Base-by-base conservation (phyloP, 92 coral and sea anemone species). In the Hydrozoanthus gracilis region DNA sequence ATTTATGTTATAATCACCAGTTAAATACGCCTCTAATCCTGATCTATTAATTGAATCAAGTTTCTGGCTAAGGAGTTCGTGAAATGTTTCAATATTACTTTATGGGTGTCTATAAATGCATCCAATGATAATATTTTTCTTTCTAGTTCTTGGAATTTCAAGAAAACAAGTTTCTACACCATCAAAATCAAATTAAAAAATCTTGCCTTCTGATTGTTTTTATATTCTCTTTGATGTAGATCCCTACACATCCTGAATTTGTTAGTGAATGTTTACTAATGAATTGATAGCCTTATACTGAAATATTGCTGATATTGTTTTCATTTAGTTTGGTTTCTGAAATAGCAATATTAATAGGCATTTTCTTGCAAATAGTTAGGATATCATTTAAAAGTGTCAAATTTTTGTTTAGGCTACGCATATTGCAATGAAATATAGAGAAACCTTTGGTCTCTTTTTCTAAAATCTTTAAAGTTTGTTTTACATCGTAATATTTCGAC, bases 201-300 rank as follows among this genome's bases (percentile, higher is more conserved):
- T 64, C 70, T 64, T 64, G 54, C 69, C 84, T 78, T 78, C 55
- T 46, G 61, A 52, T 51, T 58, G 56, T 58, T 78, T 78, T 18
- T 20, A 78, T 48, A 56, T 78, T 48, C 47, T 78, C 71, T n/a
- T 78, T 48, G 44, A 78, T 35, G 16, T 78, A 78, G 56, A 78
- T 66, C 14, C 80, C 82, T 68, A 72, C 70, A 51, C 88, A 82
- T 10, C 88, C 82, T 50, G 88, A 82, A 72, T n/a, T n/a, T n/a
- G n/a, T n/a, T n/a, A n/a, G n/a, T n/a, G n/a, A n/a, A n/a, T n/a
- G n/a, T n/a, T n/a, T n/a, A n/a, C n/a, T n/a, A n/a, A n/a, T n/a
- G n/a, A n/a, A n/a, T n/a, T n/a, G n/a, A n/a, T n/a, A n/a, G n/a
- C n/a, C n/a, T n/a, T n/a, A n/a, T n/a, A n/a, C n/a, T n/a, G n/a